These are phyloP conservation scores for Sapayoa aenigma DNA, from an alignment of 2,113 vertebrate genomes.

Conservation along the genomic window DNA sequence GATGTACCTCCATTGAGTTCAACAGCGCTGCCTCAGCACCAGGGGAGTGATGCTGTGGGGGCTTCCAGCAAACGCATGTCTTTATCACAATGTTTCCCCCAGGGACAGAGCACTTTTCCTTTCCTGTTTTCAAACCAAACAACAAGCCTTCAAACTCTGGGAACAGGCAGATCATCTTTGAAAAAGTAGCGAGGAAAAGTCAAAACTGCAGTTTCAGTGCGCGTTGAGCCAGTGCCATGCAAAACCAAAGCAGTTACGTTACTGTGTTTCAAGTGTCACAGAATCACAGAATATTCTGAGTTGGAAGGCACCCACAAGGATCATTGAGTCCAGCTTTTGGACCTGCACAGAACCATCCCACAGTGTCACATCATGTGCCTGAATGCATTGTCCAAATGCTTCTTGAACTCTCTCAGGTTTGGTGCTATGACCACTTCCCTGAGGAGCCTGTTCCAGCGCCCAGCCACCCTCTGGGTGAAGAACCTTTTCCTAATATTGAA, in stretches of 20 bases:
- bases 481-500: neutral
- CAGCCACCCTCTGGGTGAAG: neutral
- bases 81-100: neutral
- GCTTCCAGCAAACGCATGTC: neutral
- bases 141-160: neutral
- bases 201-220: neutral
- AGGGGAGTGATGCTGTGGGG: neutral
- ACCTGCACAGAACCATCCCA: neutral
- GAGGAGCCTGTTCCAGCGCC: neutral
- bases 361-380: neutral
- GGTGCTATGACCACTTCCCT: neutral
- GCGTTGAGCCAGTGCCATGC: neutral
- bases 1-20: neutral
- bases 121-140: neutral
- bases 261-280: neutral
- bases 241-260: neutral
- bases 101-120: rapidly evolving
- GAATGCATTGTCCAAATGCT: neutral
- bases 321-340: neutral
- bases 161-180: neutral
- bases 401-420: neutral
- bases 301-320: neutral
- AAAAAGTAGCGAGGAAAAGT: neutral
- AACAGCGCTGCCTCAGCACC: neutral
- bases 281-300: neutral